phyloP scores from a whole-genome alignment of 2,113 vertebrate species.

The Polypterus senegalus region DNA sequence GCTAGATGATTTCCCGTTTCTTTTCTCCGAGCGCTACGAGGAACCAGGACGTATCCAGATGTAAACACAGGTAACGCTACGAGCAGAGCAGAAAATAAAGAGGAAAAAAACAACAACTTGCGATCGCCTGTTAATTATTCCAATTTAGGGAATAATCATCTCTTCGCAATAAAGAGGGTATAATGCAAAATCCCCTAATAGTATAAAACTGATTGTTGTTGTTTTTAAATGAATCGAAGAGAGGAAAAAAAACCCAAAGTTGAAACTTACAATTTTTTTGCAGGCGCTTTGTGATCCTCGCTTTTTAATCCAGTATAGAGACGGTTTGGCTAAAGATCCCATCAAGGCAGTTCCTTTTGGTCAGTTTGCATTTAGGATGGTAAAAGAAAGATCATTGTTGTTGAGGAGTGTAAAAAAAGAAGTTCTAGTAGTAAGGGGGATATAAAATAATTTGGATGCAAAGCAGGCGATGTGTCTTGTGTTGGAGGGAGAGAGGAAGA shows the following conservation, averaged over 20 bases:
- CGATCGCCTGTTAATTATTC: conserved; percentile 32
- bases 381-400: conserved; percentile 73
- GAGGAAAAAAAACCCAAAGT: conserved; percentile 54
- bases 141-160: conserved; percentile 30
- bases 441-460: conserved; percentile 76
- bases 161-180: conserved; percentile 29
- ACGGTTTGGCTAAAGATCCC: conserved; percentile 78
- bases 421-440: conserved; percentile 67
- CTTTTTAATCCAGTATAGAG: conserved; percentile 79
- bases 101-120: conserved; percentile 37
- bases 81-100: conserved; percentile 36
- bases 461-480: conserved; percentile 68
- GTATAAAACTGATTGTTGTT: conserved; percentile 24
- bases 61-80: conserved; percentile 65
- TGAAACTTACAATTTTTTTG: conserved; percentile 86
- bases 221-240: conserved; percentile 7
- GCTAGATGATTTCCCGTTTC: conserved; percentile 42
- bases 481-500: conserved; percentile 73
- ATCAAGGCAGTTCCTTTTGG: conserved; percentile 75
- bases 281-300: conserved; percentile 66
- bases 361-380: conserved; percentile 69
- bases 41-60: conserved; percentile 58
- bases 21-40: conserved; percentile 54
- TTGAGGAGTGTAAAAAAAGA: conserved; percentile 60
- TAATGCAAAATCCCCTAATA: conserved; percentile 33